These are phyloP conservation scores for Choloepus didactylus DNA, from an alignment of 2,797 vertebrate genomes.

Conservation along the genomic window DNA sequence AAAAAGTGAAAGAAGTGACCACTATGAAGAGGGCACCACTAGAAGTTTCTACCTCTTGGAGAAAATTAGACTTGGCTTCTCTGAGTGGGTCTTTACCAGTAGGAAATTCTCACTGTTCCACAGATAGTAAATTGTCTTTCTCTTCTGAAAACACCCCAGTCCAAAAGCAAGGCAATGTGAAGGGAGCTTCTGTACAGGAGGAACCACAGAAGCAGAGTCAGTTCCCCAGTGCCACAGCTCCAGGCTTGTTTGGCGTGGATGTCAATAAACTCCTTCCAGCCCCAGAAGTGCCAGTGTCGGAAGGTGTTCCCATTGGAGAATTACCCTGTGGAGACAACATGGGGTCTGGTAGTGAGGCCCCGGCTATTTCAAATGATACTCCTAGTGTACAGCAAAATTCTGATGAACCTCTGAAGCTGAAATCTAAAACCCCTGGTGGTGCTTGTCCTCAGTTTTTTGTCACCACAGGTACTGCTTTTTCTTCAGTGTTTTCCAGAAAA, in stretches of 20 bases:
- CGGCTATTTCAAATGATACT: not conserved
- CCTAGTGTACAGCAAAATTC: not conserved
- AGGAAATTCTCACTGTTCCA: slow-evolving; percentile 67
- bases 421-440: not conserved
- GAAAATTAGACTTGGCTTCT: slow-evolving; percentile 48
- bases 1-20: not conserved
- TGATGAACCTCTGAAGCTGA: not conserved
- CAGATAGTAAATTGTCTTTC: slow-evolving; percentile 59
- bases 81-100: not conserved
- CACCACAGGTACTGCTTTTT: rapidly evolving
- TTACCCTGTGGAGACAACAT: not conserved
- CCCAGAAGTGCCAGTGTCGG: not conserved
- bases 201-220: not conserved
- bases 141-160: not conserved
- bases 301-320: slow-evolving; percentile 44
- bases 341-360: not conserved
- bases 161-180: not conserved
- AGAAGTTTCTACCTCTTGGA: slow-evolving; percentile 31
- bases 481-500: not conserved
- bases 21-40: not conserved
- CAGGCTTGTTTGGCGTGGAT: not conserved
- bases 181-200: not conserved
- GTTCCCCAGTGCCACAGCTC: not conserved
- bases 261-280: not conserved
- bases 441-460: not conserved